Base-by-base conservation (phyloP, 1,140 invertebrate genomes). In the Ips nitidus region DNA sequence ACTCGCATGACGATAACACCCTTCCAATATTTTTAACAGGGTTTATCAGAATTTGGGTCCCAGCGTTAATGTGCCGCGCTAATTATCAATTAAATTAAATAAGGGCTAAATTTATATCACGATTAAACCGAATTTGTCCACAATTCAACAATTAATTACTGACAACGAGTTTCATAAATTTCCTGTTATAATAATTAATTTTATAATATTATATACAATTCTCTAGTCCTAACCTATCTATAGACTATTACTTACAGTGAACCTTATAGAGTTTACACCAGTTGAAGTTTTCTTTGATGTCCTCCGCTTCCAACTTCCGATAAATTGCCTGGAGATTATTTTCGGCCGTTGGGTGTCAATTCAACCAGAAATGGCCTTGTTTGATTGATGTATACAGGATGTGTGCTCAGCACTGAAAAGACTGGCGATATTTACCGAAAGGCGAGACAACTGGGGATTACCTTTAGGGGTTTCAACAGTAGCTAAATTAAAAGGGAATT, bases 241-340 rank as follows among this genome's bases (percentile, higher is more conserved):
- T 55, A 39, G 60, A 45, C 41, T 50, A 63, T 63, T 63, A 63
- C 60, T 3, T 22, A 22, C 22, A 22, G 22, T 22, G 22, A 22
- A 22, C 22, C 22, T 22, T 22, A 22, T 22, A 22, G 22, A 22
- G 22, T 22, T 5, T 63, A 50, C 41, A 65, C 63, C 53, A 45
- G 37, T 47, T 40, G 22, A 66, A 50, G 43, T 45, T 66, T 58
- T 66, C 53, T 66, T 66, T 66, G 64, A 66, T 58, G 53, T 66
- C 39, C 22, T 47, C 64, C 41, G 40, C 41, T 45, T 5, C 43
- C 53, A 66, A 58, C 64, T 66, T 38, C 37, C 37, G 53, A 55
- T 40, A 22, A 22, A 22, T 22, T 22, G 22, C 22, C 22, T 41
- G n/a, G 22, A 58, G 55, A 52, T 56, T 66, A 66, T 66, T 57